A percentile compares a stretch with the other conserved stretches of the same genome.
These are phyloP conservation scores for Nomada lathburiana DNA, from an alignment of 2,888 invertebrate species.

Conservation along the genomic window DNA sequence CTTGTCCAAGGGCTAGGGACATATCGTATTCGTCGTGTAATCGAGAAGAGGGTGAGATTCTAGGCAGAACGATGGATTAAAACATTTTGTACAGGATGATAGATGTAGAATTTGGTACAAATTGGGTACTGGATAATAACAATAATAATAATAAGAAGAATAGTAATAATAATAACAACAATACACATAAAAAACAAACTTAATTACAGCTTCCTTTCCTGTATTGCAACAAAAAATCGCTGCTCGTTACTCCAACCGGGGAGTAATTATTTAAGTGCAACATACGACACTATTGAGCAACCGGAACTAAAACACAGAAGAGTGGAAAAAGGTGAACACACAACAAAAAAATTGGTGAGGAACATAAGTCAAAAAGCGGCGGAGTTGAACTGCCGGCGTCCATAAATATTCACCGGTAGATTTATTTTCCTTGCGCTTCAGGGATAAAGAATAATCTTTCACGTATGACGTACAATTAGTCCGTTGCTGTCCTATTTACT, in stretches of 20 bases:
- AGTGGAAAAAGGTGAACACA: too few species aligned
- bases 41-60: not conserved
- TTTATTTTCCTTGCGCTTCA: slow-evolving; percentile 51
- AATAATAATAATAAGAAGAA: not conserved
- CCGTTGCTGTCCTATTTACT: slow-evolving; percentile 29
- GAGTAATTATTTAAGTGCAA: too few species aligned
- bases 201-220: too few species aligned
- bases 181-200: too few species aligned
- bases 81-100: not conserved
- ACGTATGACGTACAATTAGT: slow-evolving; percentile 49
- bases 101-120: not conserved
- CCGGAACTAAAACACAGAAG: too few species aligned
- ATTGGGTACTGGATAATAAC: too few species aligned
- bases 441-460: slow-evolving; percentile 57
- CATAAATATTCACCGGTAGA: slow-evolving; percentile 56
- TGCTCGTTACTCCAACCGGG: too few species aligned
- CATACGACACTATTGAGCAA: too few species aligned
- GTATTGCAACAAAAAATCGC: too few species aligned
- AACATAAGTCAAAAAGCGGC: slow-evolving; percentile 12
- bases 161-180: not conserved
- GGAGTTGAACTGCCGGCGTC: slow-evolving; percentile 32
- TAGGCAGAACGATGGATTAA: not conserved
- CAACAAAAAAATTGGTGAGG: not conserved
- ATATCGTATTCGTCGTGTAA: not conserved
- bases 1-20: not conserved